Evolutionary conservation across 1,140 invertebrate genomes (phyloP), one percentile per base, ranked within the genome.

Genomic region (Camponotus pennsylvanicus): DNA sequence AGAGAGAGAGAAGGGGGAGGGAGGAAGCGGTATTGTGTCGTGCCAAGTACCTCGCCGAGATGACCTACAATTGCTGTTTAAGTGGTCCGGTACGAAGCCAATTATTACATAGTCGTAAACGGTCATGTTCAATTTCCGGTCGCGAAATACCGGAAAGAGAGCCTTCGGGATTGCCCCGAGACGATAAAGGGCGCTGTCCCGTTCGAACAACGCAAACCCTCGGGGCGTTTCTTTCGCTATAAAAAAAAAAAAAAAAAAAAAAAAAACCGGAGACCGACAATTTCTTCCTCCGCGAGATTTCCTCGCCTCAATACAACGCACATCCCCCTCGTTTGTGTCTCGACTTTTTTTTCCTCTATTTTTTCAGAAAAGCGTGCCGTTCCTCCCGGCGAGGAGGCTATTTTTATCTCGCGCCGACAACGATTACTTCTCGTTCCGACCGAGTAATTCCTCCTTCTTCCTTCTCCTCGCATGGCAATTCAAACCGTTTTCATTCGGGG

Each of bases 61-160:
- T 83, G 55, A 83, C 79, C 79, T 83, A 83, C 79, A 83, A 83
- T 83, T 83, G 57, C 79, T 75, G 69, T 83, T 83, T 83, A 83
- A 83, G 55, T 83, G 79, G 79, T 27, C 55, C 55, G 40, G 69
- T 83, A 67, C 55, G 69, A 83, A 83, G 69, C 79, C 55, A 61
- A 57, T 83, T 83, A 83, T 83, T 83, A 73, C 69, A 71, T 27
- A 73, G 69, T 73, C 21, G 79, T 75, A 83, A 83, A 83, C 55
- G 79, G 69, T 83, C 79, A 32, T 18, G 69, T 83, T 83, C 79
- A 83, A 83, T 83, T 83, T 83, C 69, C 69, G 69, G 69, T 83
- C 69, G 55, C 27, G 79, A 59, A 73, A 83, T 40, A 34, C 71
- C 15, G 49, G 49, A 52, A 52, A 18, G 49, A 52, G 49, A 52